These are phyloP conservation scores for Hermaeophaga mercurialis DNA, from an alignment of 2,888 invertebrate genomes.

Conservation along the genomic window DNA sequence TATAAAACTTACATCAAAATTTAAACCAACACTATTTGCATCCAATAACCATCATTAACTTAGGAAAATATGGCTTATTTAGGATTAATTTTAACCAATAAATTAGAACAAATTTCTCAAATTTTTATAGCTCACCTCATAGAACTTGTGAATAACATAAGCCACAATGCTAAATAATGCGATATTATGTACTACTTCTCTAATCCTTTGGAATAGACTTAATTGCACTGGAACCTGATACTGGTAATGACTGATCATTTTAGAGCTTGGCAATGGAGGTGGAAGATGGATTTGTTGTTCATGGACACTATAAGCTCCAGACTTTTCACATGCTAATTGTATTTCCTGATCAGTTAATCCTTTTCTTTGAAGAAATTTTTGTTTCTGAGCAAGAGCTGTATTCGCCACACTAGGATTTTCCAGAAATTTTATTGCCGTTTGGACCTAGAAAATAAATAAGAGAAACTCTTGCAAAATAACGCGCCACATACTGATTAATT, in stretches of 20 bases:
- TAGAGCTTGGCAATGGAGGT: conserved; percentile 44
- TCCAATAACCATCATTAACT: too few relatives aligned
- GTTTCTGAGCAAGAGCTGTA: conserved; percentile 78
- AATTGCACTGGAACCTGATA: conserved; percentile 48
- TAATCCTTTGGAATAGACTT: conserved; percentile 61
- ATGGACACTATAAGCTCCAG: conserved; percentile 56
- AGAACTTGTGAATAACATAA: conserved; percentile 80
- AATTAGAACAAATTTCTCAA: too few relatives aligned
- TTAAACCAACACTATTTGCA: too few relatives aligned
- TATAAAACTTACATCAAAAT: too few relatives aligned
- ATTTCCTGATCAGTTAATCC: conserved; percentile 79
- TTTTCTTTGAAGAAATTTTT: conserved; percentile 77
- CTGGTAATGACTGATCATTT: conserved; percentile 28
- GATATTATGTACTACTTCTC: conserved; percentile 73
- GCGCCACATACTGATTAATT: neutral
- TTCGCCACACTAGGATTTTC: conserved; percentile 82
- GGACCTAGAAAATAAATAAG: conserved; percentile 65
- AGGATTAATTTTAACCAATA: too few relatives aligned
- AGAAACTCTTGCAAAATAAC: too few relatives aligned
- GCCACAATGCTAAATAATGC: conserved; percentile 78
- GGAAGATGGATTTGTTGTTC: conserved; percentile 43
- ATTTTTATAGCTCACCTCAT: conserved; percentile 81
- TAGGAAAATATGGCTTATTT: too few relatives aligned
- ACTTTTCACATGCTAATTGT: conserved; percentile 72
- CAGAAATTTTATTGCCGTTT: conserved; percentile 84